These are phyloP conservation scores for Euschistus heros DNA, from an alignment of 1,140 invertebrate species.

Conservation along the genomic window DNA sequence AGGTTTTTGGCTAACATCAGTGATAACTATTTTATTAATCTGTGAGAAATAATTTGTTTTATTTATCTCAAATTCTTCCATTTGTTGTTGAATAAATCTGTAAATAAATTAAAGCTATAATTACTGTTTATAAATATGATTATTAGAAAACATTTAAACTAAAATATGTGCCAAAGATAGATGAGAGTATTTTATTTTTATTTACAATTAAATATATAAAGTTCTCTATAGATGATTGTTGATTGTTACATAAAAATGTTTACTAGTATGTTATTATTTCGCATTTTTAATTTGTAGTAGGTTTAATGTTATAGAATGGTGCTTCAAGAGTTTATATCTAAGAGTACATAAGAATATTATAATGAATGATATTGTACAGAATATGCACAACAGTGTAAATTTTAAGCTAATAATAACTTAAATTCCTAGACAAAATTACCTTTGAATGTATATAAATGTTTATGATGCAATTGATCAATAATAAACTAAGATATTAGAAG, in stretches of 20 bases:
- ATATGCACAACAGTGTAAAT: not conserved
- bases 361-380: conserved; percentile 1
- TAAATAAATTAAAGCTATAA: not conserved
- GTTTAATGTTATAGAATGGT: conserved; percentile 1
- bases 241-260: conserved; percentile 4
- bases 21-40: too few relatives aligned
- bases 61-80: too few relatives aligned
- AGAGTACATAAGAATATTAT: not conserved
- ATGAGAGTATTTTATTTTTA: conserved; percentile 3
- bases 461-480: not conserved
- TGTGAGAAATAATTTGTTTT: too few relatives aligned
- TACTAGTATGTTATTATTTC: not conserved
- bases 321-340: conserved; percentile 1
- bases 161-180: conserved; percentile 3
- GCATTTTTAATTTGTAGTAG: conserved; percentile 2
- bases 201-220: not conserved
- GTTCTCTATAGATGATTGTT: not conserved
- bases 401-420: not conserved
- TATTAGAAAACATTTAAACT: conserved; percentile 1
- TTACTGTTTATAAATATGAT: conserved; percentile 1
- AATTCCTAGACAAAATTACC: not conserved
- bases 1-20: too few relatives aligned
- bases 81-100: too few relatives aligned
- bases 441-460: conserved; percentile 4
- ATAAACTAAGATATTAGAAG: not conserved